Evolutionary conservation across 2,797 vertebrate genomes (phyloP), one percentile per base, ranked within the genome.

Genomic region (Epinephelus coioides): DNA sequence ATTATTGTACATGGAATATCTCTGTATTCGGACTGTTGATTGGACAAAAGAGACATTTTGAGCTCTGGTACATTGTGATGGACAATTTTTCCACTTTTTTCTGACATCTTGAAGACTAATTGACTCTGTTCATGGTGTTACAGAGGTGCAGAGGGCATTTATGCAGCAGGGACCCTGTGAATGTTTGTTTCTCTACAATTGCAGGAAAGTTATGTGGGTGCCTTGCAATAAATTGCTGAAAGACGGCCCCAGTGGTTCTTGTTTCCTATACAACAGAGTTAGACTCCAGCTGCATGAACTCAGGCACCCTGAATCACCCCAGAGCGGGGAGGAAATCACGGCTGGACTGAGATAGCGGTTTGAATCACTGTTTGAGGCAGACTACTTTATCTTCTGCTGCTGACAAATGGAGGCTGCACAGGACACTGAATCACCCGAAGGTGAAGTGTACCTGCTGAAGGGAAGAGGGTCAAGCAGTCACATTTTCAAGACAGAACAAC

Each of bases 401-500:
- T 13, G 11, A 27, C 23, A 38, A 57, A 57, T 55, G 49, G 49
- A 57, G 50, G 46, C 51, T 6, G 34, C 66, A 44, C 63, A 63
- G 59, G 65, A 59, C 43, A 8, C 66, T 38, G 50, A 74, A 69
- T 51, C 60, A 76, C 50, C 50, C 63, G 66, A 59, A 73, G 68
- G 67, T 72, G 47, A 9, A 30, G 55, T 11, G 43, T 49, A n/a
- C 43, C 65, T 56, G 66, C 61, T 66, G 44, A 46, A 25, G 60
- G 17, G 60, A 19, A 10, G 38, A 23, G 17, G 34, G 56, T 66
- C 15, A 12, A 38, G 34, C 19, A 23, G 40, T 63, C 57, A 38
- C 34, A 14, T 40, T 68, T 23, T 44, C 65, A 27, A 44, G 17
- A 17, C 17, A 51, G 49, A 4, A 8, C 21, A 46, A 30, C 2